Evolutionary conservation across 2,888 invertebrate species (phyloP), one percentile per base, ranked within the genome.

Genomic region (Stenodema calcarata): DNA sequence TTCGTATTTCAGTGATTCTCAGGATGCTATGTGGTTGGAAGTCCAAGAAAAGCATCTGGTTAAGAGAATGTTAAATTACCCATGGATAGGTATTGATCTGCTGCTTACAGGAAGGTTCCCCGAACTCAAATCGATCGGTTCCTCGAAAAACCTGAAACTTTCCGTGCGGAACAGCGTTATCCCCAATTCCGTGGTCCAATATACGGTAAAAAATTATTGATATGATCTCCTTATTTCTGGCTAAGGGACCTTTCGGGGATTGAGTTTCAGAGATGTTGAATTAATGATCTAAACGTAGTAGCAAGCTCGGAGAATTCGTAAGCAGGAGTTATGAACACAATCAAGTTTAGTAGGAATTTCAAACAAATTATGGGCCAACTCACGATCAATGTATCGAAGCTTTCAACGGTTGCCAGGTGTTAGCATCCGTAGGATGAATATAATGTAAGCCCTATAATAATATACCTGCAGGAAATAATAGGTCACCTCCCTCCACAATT

Each of bases 121-220:
- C 28, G 54, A 80, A 47, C 50, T 50, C 50, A 16, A 80, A 80
- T 50, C 50, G 80, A 80, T 80, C 54, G 80, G 50, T 47, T 54
- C 80, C 54, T 30, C 50, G 80, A 35, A 80, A 80, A 80, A 54
- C 78, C 14, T 11, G n/a, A 27, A 42, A 47, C 54, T 54, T 80
- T 50, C 35, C 80, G 80, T 78, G 78, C 44, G 47, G 62, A 62
- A 62, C 62, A 23, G 23, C 18, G 35, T 23, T 23, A 62, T 23
- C 62, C 23, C 62, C 62, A 23, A 62, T 62, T 62, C 62, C 23
- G 23, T 23, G 62, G 62, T 62, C 62, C 23, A 23, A 62, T 27
- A 62, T 23, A 7, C 62, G 23, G 11, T 62, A 23, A 27, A 62
- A 62, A 62, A 62, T 62, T 62, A 62, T 62, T 62, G 27, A 62